Percentiles rank a stretch among this genome's conserved stretches.
These are phyloP conservation scores for Tenthredo livida DNA, from an alignment of 2,888 invertebrate genomes.

Conservation along the genomic window DNA sequence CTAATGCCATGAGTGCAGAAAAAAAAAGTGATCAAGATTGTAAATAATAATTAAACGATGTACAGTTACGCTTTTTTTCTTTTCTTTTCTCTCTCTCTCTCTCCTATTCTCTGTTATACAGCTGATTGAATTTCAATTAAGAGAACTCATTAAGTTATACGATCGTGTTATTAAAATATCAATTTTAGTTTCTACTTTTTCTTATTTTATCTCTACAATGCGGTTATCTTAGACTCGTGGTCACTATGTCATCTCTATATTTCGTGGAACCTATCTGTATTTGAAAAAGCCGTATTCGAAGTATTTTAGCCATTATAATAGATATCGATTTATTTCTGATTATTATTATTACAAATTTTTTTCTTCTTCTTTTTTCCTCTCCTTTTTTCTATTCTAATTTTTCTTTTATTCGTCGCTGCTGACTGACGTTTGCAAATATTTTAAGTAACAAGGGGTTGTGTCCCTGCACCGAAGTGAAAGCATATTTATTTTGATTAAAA, in stretches of 20 bases:
- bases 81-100: neutral
- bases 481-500: neutral
- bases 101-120: neutral
- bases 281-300: neutral
- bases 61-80: neutral
- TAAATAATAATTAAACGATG: neutral
- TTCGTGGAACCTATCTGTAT: neutral
- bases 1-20: neutral
- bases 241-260: neutral
- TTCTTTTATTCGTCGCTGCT: neutral
- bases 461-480: neutral
- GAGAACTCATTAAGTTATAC: neutral
- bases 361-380: neutral
- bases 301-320: neutral
- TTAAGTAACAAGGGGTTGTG: neutral
- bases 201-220: neutral
- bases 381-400: too few species aligned
- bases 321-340: neutral
- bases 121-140: conserved; percentile 16
- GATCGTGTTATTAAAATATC: neutral
- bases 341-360: neutral
- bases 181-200: conserved; percentile 1
- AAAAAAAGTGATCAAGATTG: neutral
- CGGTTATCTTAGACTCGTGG: neutral
- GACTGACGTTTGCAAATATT: conserved; percentile 3